Percentiles rank a stretch among this genome's conserved stretches.
Evolutionary conservation across 2,888 invertebrate genomes (phyloP).

Genomic region (Limnephilus rhombicus): DNA sequence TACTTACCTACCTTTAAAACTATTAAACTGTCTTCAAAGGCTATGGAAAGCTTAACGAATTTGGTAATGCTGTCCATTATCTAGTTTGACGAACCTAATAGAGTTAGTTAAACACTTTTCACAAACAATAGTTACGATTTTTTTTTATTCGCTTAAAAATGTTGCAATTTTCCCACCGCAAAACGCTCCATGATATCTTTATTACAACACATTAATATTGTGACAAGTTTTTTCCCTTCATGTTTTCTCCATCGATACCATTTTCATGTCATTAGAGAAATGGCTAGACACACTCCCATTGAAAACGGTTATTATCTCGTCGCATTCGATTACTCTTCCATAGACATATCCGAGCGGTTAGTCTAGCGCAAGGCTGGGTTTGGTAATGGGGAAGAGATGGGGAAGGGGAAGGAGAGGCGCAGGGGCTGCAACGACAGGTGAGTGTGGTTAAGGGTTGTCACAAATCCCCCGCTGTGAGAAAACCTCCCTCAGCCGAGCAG

Average conservation of each 20-base stretch:
- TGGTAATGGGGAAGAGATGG: not conserved
- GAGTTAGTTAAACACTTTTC: too few species aligned
- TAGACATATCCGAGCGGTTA: conserved; percentile 27
- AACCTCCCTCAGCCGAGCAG: not conserved
- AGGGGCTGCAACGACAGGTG: not conserved
- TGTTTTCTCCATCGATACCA: not conserved
- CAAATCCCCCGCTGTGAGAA: conserved; percentile 9
- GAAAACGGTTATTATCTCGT: conserved; percentile 13
- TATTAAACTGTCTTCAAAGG: too few species aligned
- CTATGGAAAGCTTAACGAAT: too few species aligned
- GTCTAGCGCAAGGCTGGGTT: not conserved
- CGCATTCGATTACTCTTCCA: conserved; percentile 26
- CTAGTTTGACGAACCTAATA: too few species aligned
- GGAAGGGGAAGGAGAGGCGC: not conserved
- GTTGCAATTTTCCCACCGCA: not conserved
- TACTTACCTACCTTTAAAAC: too few species aligned
- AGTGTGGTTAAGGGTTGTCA: conserved; percentile 20
- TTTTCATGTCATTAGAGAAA: not conserved
- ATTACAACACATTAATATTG: not conserved
- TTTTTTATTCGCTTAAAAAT: too few species aligned
- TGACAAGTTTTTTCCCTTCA: not conserved
- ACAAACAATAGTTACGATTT: too few species aligned
- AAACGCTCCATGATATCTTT: not conserved
- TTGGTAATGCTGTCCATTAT: too few species aligned
- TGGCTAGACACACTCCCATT: not conserved